phyloP scores from a whole-genome alignment of 2,888 invertebrate species.

The Eulithis prunata region DNA sequence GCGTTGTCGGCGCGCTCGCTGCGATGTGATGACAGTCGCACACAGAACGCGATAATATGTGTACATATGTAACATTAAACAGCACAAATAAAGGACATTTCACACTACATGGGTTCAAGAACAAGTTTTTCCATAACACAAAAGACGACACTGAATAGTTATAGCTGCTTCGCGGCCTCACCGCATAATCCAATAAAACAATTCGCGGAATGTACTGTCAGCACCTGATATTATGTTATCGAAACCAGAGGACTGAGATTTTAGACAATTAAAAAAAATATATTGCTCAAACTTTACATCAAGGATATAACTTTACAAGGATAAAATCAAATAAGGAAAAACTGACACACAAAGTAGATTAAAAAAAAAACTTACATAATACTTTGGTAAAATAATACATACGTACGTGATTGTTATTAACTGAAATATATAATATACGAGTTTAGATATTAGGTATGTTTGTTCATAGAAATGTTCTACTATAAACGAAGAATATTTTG shows the following conservation, averaged over 20 bases:
- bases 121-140: slow-evolving; percentile 85
- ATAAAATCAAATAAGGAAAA: too few species aligned
- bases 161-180: slow-evolving; percentile 82
- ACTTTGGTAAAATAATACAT: too few species aligned
- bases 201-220: slow-evolving; percentile 80
- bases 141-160: slow-evolving; percentile 85
- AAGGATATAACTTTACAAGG: not conserved
- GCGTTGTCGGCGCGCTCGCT: slow-evolving; percentile 50
- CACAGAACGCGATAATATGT: slow-evolving; percentile 79
- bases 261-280: slow-evolving; percentile 6
- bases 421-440: too few species aligned
- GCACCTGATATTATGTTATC: slow-evolving; percentile 47
- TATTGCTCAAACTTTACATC: not conserved
- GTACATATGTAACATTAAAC: slow-evolving; percentile 85
- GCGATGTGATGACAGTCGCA: slow-evolving; percentile 70
- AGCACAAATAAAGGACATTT: slow-evolving; percentile 83
- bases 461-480: slow-evolving; percentile 18
- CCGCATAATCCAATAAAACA: slow-evolving; percentile 85
- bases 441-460: too few species aligned
- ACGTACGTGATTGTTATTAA: too few species aligned
- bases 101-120: slow-evolving; percentile 85
- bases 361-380: too few species aligned
- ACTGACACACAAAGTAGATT: too few species aligned
- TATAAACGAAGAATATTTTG: slow-evolving; percentile 48
- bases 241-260: slow-evolving; percentile 14